A percentile compares a stretch with the other conserved stretches of the same genome.
Evolutionary conservation across 1,140 invertebrate genomes (phyloP).

Genomic region (Pachypeltis micranthus): DNA sequence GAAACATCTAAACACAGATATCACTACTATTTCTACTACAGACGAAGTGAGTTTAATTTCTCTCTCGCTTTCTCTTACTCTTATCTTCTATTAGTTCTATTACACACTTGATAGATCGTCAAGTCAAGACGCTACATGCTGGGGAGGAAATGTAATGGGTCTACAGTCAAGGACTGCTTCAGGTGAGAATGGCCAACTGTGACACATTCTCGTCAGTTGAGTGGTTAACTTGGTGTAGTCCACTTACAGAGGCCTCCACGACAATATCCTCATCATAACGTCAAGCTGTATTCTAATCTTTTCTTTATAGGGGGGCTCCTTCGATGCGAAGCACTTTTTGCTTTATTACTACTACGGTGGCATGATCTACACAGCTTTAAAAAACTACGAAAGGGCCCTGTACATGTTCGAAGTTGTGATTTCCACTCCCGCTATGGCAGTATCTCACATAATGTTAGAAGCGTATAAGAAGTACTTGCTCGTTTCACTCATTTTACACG

Average conservation of each 20-base stretch:
- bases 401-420: slow-evolving; percentile 93
- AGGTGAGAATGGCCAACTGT: no score
- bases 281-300: slow-evolving; percentile 3
- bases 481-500: slow-evolving; percentile 79
- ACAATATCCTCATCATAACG: no score
- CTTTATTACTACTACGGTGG: slow-evolving; percentile 95
- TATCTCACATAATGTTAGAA: slow-evolving; percentile 93
- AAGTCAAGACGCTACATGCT: no score
- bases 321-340: slow-evolving; percentile 85
- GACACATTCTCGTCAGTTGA: background rate
- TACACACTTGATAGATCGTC: no score
- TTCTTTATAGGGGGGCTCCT: slow-evolving; percentile 51
- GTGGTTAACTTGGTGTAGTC: background rate
- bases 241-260: no score
- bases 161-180: no score
- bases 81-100: no score
- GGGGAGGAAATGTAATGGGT: no score
- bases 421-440: slow-evolving; percentile 81
- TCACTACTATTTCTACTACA: slow-evolving; percentile 64
- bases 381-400: slow-evolving; percentile 82
- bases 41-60: slow-evolving; percentile 12
- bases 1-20: slow-evolving; percentile 78
- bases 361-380: slow-evolving; percentile 87
- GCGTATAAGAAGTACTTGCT: slow-evolving; percentile 93
- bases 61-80: background rate